Percentiles rank a stretch among this genome's conserved stretches.
Evolutionary conservation across 2,797 vertebrate species (phyloP).

Genomic region (Chaunax sp.): DNA sequence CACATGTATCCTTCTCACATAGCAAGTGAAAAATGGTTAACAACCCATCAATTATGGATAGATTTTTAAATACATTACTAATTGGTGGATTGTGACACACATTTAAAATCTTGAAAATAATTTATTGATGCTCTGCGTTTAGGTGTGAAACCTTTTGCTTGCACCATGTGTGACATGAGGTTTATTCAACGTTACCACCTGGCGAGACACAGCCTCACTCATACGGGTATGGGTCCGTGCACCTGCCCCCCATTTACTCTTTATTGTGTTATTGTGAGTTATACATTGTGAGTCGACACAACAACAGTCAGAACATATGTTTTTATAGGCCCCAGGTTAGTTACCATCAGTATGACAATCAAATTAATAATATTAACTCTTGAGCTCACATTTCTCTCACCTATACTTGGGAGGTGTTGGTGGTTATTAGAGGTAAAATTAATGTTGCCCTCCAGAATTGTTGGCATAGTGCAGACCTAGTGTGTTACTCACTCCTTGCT

Average conservation of each 20-base stretch:
- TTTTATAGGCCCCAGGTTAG: not conserved
- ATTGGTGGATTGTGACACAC: conserved; percentile 68
- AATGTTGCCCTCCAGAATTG: conserved; percentile 26
- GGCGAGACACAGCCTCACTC: conserved; percentile 84
- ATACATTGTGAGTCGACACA: too few species aligned
- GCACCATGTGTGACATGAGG: conserved; percentile 84
- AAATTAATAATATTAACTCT: not conserved
- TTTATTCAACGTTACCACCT: conserved; percentile 85
- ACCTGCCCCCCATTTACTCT: conserved; percentile 58
- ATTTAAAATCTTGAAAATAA: conserved; percentile 67
- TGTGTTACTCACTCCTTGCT: not conserved
- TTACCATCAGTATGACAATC: not conserved
- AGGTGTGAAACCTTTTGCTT: conserved; percentile 85
- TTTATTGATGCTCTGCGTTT: conserved; percentile 77
- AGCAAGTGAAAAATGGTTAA: conserved; percentile 68
- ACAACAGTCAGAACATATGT: not conserved
- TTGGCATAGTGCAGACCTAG: not conserved
- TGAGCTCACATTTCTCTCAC: not conserved
- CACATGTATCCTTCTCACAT: conserved; percentile 14
- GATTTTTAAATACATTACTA: conserved; percentile 37
- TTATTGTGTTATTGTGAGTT: conserved; percentile 10
- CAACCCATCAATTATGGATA: conserved; percentile 78
- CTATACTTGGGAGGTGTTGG: not conserved
- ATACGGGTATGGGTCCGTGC: conserved; percentile 82
- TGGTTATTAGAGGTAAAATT: not conserved